A percentile compares a stretch with the other conserved stretches of the same genome.
Conservation (phyloP, 2,113 vertebrate species). For the Grus americana region DNA sequence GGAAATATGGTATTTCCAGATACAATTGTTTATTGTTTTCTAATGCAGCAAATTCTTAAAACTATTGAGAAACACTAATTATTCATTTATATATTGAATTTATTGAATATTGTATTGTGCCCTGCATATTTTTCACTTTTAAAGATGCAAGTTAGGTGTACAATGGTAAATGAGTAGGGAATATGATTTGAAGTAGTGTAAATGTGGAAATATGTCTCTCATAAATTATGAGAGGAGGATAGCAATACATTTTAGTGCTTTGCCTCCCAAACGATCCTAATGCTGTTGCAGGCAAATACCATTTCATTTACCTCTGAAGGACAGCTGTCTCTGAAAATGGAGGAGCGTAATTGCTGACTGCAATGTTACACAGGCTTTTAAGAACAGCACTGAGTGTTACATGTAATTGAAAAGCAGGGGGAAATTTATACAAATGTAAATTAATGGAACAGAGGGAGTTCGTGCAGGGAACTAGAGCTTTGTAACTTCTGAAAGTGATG, state of each 20-base stretch:
- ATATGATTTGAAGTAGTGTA: background rate
- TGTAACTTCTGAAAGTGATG: background rate
- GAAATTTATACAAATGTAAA: slow-evolving; percentile 14
- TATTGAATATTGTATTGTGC: background rate
- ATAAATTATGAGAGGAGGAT: background rate
- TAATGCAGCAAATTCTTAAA: background rate
- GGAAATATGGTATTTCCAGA: background rate
- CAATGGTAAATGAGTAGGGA: background rate
- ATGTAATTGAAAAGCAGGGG: slow-evolving; percentile 1
- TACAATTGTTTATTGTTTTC: background rate
- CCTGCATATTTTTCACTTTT: background rate
- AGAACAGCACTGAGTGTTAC: background rate
- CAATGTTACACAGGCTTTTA: background rate
- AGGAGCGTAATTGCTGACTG: background rate
- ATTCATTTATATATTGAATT: background rate
- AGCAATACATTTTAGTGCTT: background rate
- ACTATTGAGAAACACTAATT: background rate
- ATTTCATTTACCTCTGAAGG: slow-evolving; percentile 8
- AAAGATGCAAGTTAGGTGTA: background rate
- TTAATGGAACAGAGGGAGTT: background rate
- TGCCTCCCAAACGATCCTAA: background rate
- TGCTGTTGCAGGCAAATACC: background rate
- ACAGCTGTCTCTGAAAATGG: background rate
- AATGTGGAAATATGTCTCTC: background rate
- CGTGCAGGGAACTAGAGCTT: background rate